Percentiles rank a stretch among this genome's conserved stretches.
Conservation (phyloP, 2,113 vertebrate genomes). For the Pelusios castaneus region DNA sequence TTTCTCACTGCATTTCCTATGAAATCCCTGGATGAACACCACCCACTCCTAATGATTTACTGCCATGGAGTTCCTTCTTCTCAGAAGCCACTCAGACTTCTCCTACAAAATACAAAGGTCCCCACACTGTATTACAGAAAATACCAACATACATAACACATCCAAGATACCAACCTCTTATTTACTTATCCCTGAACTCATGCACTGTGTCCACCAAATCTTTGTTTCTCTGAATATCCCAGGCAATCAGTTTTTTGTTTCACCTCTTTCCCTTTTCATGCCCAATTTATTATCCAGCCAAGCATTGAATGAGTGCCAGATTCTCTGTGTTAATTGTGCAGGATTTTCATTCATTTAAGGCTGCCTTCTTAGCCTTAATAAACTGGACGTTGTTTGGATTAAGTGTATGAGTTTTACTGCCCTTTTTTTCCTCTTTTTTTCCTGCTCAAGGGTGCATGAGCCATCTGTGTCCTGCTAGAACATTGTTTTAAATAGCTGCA, state of each 20-base stretch:
- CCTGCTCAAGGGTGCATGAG: neutral
- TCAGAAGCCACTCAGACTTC: neutral
- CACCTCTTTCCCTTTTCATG: neutral
- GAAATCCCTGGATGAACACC: neutral
- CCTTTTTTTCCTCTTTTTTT: neutral
- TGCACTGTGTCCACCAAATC: neutral
- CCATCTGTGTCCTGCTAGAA: neutral
- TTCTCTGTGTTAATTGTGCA: neutral
- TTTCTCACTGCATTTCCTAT: neutral
- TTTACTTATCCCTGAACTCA: neutral
- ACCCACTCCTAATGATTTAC: neutral
- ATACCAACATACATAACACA: neutral
- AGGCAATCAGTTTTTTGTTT: neutral
- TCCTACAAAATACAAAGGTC: neutral
- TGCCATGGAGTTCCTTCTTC: neutral
- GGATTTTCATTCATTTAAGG: neutral
- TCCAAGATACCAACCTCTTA: neutral
- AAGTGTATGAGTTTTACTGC: neutral
- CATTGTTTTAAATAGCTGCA: neutral
- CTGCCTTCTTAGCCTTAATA: neutral
- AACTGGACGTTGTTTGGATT: no score
- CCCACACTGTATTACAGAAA: neutral
- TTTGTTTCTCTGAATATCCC: neutral
- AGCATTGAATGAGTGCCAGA: neutral
- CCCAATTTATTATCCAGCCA: neutral